Base-by-base conservation (phyloP, 1,140 invertebrate genomes). In the Leptinotarsa lineolata region DNA sequence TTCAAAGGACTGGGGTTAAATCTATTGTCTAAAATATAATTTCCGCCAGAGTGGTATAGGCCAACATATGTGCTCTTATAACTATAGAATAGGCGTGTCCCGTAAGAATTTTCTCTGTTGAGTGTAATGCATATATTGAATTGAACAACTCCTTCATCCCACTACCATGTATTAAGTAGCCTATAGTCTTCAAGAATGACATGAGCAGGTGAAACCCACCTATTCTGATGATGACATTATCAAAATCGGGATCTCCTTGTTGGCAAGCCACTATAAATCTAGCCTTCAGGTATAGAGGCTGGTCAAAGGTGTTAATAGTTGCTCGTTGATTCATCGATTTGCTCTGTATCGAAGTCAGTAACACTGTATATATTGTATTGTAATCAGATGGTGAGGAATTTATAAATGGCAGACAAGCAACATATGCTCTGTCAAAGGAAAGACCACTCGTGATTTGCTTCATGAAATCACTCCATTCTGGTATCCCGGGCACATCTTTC, bases 11-110 rank as follows among this genome's bases (percentile, higher is more conserved):
- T 8, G 21, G 21, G 22, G 66, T 46, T 18, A 68, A 46, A 8
- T 68, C 20, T 6, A 68, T 6, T 16, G 12, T n/a, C 5, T 63
- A 16, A 70, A 79, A 73, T 68, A 80, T 73, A 60, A 73, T 74
- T 70, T 71, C 67, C 22, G 71, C 69, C 61, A 82, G 74, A 46
- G 80, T 76, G 45, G 75, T 22, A 39, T 79, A 78, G 66, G 72
- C 68, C 66, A 80, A 77, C 30, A 84, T 77, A 82, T 87, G 84
- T n/a, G 73, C 86, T 77, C 85, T 72, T 15, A 86, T 70, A 48
- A 83, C 81, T 80, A 86, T 76, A 30, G 82, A 72, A 76, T 83
- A 85, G 59, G 85, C 80, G 78, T 87, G 82, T 30, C 84, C 81
- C 39, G 63, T 75, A 64, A 87, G 67, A 79, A 84, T 84, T 80